Percentiles rank a stretch among this genome's conserved stretches.
These are phyloP conservation scores for Oreocharis arfaki DNA, from an alignment of 2,113 vertebrate species.

Conservation along the genomic window DNA sequence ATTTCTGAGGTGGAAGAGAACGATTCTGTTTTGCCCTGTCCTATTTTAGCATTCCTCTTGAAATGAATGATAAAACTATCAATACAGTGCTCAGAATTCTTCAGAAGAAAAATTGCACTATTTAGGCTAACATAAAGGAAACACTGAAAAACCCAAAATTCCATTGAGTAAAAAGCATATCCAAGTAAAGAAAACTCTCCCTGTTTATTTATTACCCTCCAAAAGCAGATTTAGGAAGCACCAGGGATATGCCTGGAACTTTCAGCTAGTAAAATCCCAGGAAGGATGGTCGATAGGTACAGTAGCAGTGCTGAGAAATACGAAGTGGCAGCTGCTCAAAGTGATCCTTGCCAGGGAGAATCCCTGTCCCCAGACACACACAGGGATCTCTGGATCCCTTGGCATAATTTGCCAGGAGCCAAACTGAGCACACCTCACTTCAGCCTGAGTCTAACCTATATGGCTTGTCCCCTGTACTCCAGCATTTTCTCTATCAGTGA, in stretches of 20 bases:
- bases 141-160: not conserved
- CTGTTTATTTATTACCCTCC: not conserved
- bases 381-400: not conserved
- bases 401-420: not conserved
- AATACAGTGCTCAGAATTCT: not conserved
- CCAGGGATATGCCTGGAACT: not conserved
- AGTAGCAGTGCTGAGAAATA: not conserved
- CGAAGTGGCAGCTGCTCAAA: not conserved
- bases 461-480: not conserved
- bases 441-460: not conserved
- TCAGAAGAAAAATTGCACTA: not conserved
- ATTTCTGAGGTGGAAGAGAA: constrained; percentile 1
- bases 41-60: not conserved
- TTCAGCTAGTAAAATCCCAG: not conserved
- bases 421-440: not conserved
- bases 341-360: not conserved
- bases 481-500: not conserved
- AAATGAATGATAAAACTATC: not conserved
- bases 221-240: not conserved
- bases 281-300: not conserved
- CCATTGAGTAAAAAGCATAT: not conserved
- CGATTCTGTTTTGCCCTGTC: not conserved
- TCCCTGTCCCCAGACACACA: not conserved
- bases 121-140: not conserved
- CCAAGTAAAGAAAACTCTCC: not conserved